Percentiles rank a stretch among this genome's conserved stretches.
Conservation (phyloP, 1,140 invertebrate species). For the Varroa destructor region DNA sequence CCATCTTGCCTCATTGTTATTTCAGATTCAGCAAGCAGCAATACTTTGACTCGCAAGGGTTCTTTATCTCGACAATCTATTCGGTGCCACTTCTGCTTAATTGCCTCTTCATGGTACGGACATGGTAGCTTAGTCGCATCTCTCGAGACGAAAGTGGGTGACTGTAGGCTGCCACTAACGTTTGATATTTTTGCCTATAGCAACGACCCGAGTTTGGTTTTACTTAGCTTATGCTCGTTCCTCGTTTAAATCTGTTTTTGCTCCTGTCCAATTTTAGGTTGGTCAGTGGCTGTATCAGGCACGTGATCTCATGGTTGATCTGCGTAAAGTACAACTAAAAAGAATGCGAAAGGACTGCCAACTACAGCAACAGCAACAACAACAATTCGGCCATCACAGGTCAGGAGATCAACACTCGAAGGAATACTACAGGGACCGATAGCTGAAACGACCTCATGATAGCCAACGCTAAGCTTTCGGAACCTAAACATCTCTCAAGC, state of each 20-base stretch:
- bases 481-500: too few species aligned
- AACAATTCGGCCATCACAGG: background rate
- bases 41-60: conserved; percentile 16
- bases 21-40: conserved; percentile 23
- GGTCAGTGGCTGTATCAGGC: conserved; percentile 24
- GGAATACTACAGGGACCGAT: too few species aligned
- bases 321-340: conserved; percentile 8
- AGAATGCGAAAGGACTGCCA: background rate
- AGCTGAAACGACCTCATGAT: too few species aligned
- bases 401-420: too few species aligned
- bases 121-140: background rate
- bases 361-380: background rate
- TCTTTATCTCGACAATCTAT: conserved; percentile 19
- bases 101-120: conserved; percentile 25
- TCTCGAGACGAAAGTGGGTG: background rate
- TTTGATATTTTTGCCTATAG: background rate
- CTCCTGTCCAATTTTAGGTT: background rate
- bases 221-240: background rate
- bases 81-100: conserved; percentile 15
- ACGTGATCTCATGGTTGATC: conserved; percentile 20
- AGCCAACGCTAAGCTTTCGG: too few species aligned
- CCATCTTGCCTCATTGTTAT: background rate
- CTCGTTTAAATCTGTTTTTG: too few species aligned
- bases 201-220: background rate
- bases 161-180: background rate